These are phyloP conservation scores for Protodeltote pygarga DNA, from an alignment of 2,888 invertebrate genomes.

Conservation along the genomic window DNA sequence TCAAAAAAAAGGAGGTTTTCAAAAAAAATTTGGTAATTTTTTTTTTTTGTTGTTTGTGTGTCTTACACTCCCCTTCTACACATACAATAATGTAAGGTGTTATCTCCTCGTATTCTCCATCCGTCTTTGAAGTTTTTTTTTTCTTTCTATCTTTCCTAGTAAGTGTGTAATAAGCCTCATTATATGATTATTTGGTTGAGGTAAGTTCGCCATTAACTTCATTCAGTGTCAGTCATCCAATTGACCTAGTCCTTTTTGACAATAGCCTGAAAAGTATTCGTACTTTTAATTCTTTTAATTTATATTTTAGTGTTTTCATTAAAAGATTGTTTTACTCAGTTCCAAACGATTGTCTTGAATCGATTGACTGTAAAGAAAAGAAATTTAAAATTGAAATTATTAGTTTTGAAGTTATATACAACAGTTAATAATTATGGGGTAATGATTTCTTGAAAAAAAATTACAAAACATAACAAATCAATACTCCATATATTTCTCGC, in stretches of 20 bases:
- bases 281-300: conserved; percentile 64
- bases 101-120: conserved; percentile 2
- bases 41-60: neutral
- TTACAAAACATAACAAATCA: too few relatives aligned
- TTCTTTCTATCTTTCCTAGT: conserved; percentile 9
- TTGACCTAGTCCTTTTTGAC: conserved; percentile 77
- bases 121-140: neutral
- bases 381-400: conserved; percentile 33
- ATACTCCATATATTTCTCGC: too few relatives aligned
- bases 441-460: neutral
- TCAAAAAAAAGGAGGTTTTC: neutral
- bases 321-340: conserved; percentile 40
- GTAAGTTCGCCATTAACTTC: conserved; percentile 59
- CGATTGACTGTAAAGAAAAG: conserved; percentile 48
- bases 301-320: conserved; percentile 28
- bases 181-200: conserved; percentile 53
- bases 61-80: too few relatives aligned
- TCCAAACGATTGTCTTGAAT: conserved; percentile 53
- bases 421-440: neutral
- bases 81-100: neutral
- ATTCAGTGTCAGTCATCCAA: conserved; percentile 64
- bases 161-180: conserved; percentile 49
- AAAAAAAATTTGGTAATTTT: too few relatives aligned
- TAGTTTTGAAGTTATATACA: conserved; percentile 31
- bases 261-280: conserved; percentile 78